phyloP scores from a whole-genome alignment of 2,113 vertebrate species.

The Trogon surrucura region DNA sequence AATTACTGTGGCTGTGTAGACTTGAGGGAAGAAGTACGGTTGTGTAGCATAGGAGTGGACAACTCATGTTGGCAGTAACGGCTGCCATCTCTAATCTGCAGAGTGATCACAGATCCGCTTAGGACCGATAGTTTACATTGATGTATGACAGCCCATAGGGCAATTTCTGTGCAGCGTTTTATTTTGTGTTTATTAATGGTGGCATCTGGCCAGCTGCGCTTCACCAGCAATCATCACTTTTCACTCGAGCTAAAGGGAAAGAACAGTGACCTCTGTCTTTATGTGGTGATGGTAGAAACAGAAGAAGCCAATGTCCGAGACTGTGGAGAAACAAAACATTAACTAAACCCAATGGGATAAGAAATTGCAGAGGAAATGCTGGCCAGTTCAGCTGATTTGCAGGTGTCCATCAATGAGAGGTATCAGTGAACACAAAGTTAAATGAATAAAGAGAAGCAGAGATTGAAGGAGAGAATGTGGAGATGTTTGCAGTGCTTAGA shows the following conservation, averaged over 20 bases:
- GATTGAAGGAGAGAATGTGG: background rate
- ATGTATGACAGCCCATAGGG: constrained; percentile 27
- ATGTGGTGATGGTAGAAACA: background rate
- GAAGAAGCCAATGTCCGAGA: background rate
- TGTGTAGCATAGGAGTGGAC: background rate
- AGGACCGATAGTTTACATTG: background rate
- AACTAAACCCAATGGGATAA: background rate
- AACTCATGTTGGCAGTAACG: background rate
- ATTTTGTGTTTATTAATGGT: constrained; percentile 24
- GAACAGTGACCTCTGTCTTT: background rate
- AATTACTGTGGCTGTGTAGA: background rate
- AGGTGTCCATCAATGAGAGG: background rate
- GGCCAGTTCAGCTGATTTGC: background rate
- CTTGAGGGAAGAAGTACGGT: background rate
- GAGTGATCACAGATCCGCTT: background rate
- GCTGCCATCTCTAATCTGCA: background rate
- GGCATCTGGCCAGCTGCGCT: constrained; percentile 23
- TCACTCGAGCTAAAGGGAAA: background rate
- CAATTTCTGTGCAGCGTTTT: constrained; percentile 13
- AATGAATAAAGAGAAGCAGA: background rate
- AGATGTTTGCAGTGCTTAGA: background rate
- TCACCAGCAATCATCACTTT: background rate
- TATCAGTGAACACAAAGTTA: background rate
- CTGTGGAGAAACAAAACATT: background rate
- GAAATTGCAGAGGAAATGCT: background rate